phyloP scores from a whole-genome alignment of 2,113 vertebrate species.

The Mormyrus iriodes region DNA sequence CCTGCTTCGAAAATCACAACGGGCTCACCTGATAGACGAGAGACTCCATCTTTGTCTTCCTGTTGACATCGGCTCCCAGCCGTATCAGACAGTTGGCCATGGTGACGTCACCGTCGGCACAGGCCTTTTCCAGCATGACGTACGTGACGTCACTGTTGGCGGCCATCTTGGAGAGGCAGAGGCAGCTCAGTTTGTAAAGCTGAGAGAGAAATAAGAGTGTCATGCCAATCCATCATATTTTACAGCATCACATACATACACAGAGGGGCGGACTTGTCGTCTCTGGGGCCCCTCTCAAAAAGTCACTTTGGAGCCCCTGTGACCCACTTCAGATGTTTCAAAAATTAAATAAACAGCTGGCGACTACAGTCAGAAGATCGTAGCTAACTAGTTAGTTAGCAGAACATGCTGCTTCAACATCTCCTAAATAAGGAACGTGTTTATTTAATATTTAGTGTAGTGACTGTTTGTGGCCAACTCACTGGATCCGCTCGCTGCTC shows the following conservation, averaged over 20 bases:
- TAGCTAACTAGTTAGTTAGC: background rate
- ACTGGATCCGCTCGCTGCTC: constrained; percentile 66
- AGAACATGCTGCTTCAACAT: background rate
- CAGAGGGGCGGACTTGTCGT: background rate
- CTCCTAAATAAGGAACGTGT: background rate
- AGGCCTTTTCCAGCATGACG: constrained; percentile 80
- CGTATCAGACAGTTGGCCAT: constrained; percentile 85
- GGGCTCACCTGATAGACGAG: constrained; percentile 81
- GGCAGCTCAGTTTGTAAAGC: constrained; percentile 75
- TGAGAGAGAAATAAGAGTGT: constrained; percentile 32
- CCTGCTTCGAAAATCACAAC: background rate
- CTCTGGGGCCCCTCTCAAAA: background rate
- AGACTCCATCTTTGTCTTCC: constrained; percentile 69
- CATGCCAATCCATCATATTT: background rate
- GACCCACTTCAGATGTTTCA: background rate
- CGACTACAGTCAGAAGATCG: background rate
- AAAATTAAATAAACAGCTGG: background rate
- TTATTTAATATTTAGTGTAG: background rate
- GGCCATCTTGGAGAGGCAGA: constrained; percentile 80
- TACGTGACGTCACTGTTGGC: constrained; percentile 67
- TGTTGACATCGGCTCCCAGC: constrained; percentile 80
- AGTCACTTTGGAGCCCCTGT: too few species aligned
- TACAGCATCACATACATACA: constrained; percentile 26
- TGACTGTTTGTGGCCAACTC: constrained; percentile 22
- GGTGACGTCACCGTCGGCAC: constrained; percentile 64